Evolutionary conservation across 2,888 invertebrate genomes (phyloP).

Genomic region (Lycocerus yunnanus): DNA sequence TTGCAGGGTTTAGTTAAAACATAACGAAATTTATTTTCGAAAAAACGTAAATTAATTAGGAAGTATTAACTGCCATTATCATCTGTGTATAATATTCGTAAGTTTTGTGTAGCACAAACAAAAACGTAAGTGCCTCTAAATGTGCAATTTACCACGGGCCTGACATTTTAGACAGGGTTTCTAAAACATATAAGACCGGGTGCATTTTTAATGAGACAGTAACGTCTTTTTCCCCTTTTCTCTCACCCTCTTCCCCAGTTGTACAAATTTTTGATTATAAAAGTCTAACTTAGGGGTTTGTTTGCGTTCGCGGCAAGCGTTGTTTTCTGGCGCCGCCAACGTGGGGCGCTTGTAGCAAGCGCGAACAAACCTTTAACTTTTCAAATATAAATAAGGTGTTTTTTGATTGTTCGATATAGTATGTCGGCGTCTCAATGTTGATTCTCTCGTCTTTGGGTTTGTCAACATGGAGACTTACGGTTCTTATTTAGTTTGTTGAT

Average conservation of each 20-base stretch:
- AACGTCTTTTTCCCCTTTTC: conserved; percentile 33
- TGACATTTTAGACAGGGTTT: conserved; percentile 54
- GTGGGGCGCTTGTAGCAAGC: background rate
- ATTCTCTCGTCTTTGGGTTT: conserved; percentile 9
- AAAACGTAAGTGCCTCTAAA: conserved; percentile 55
- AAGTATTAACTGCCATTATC: conserved; percentile 26
- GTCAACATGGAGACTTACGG: conserved; percentile 44
- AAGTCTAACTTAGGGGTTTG: conserved; percentile 32
- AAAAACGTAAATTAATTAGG: conserved; percentile 19
- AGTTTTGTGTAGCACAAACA: conserved; percentile 44
- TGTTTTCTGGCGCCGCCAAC: background rate
- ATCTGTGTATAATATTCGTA: conserved; percentile 15
- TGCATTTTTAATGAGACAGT: conserved; percentile 36
- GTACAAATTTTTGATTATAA: conserved; percentile 47
- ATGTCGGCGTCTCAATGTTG: conserved; percentile 39
- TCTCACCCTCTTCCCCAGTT: conserved; percentile 48
- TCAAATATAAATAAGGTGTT: conserved; percentile 43
- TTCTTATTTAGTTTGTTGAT: conserved; percentile 50
- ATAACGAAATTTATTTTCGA: conserved; percentile 26
- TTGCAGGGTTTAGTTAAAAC: conserved; percentile 27
- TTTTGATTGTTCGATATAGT: conserved; percentile 47
- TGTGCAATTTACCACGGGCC: conserved; percentile 56
- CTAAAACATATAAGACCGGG: conserved; percentile 43
- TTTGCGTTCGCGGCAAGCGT: background rate
- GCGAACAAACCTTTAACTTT: conserved; percentile 24